Evolutionary conservation across 2,113 vertebrate species (phyloP).

Genomic region (Rallus limicola): DNA sequence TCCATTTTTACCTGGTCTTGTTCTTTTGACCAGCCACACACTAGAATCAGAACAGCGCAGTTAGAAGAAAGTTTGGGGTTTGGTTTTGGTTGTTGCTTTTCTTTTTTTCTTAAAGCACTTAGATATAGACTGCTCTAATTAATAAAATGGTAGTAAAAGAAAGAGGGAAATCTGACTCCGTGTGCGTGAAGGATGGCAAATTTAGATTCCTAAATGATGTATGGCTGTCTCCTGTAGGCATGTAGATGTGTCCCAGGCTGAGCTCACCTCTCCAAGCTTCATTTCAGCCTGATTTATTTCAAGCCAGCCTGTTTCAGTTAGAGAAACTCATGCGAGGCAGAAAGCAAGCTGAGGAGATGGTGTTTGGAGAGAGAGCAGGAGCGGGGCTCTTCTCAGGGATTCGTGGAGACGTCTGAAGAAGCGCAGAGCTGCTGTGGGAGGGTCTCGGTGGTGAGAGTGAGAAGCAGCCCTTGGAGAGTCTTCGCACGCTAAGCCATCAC

Average conservation of each 20-base stretch:
- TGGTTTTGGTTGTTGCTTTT: too few species aligned
- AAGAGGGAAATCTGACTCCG: not conserved
- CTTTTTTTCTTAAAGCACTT: not conserved
- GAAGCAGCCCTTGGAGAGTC: conserved; percentile 25
- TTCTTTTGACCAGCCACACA: not conserved
- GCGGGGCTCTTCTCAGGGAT: not conserved
- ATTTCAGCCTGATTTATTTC: conserved; percentile 15
- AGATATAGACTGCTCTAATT: not conserved
- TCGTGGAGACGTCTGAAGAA: not conserved
- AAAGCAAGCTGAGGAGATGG: not conserved
- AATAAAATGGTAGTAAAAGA: not conserved
- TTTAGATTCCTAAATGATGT: not conserved
- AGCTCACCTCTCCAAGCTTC: not conserved
- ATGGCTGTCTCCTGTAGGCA: not conserved
- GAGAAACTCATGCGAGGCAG: not conserved
- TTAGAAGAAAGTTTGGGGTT: not conserved
- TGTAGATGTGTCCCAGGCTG: not conserved
- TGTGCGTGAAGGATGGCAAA: not conserved
- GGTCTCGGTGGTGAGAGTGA: accelerated
- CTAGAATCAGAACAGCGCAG: not conserved
- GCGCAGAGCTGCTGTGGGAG: not conserved
- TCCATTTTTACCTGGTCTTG: not conserved
- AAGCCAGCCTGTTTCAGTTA: not conserved
- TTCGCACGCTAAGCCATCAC: not conserved
- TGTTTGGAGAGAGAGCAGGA: not conserved